Evolutionary conservation across 2,888 invertebrate genomes (phyloP), one percentile per base, ranked within the genome.

Genomic region (Sphaerophoria taeniata): DNA sequence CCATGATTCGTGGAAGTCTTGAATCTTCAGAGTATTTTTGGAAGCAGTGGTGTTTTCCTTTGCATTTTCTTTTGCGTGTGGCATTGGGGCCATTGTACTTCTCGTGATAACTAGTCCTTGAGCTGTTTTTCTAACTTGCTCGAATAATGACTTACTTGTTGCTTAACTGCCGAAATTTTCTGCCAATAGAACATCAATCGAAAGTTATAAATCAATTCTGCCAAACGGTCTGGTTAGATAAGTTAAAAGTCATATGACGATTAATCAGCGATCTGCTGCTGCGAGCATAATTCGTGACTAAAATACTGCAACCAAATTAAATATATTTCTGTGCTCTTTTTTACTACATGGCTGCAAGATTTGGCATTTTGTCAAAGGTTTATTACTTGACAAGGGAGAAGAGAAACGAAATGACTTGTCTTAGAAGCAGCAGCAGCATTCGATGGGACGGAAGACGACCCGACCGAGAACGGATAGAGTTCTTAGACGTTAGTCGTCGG

Each of bases 1-100:
- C 92, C 92, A 92, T 16, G 92, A 91, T 53, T 92, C 92, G 71
- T 92, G 91, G 69, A 91, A 92, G 80, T 92, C 92, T 11, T 91
- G 86, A 11, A 92, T 91, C 75, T 92, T 92, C 31, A 92, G 88
- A 39, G 45, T 14, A 39, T 56, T 58, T 39, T 81, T 87, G 14
- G 58, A 85, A 3, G 34, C 67, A 3, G 6, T 43, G 6, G 12
- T 24, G 71, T 91, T 91, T 87, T 91, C 90, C 88, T 91, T 90
- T 12, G 89, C 87, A 45, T 79, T 88, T 33, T 88, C 88, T 72
- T 88, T 88, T 12, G 82, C 71, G 51, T 87, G 87, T 36, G 76
- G 77, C 33, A 60, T 90, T 80, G 92, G 92, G 88, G 92, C 90
- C 92, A 92, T 92, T 87, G 87, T 87, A 34, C 36, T 86, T 24